Conservation (phyloP, 1,140 invertebrate genomes). For the Palaemon carinicauda region DNA sequence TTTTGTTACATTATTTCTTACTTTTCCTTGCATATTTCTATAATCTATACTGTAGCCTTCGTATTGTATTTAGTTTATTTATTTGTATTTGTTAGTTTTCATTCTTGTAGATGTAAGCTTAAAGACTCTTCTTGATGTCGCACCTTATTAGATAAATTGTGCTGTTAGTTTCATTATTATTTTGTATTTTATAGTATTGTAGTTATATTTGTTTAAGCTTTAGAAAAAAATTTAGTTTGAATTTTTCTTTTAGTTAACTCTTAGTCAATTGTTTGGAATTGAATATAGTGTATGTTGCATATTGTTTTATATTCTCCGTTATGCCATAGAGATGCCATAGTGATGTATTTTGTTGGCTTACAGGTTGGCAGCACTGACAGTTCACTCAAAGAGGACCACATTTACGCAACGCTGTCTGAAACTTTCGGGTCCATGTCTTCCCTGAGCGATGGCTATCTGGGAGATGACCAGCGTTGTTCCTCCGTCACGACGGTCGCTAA, state of each 20-base stretch:
- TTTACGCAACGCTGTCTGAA: slow-evolving; percentile 70
- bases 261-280: neutral
- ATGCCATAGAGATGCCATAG: neutral
- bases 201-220: neutral
- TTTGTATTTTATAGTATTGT: neutral
- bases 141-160: no score
- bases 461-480: slow-evolving; percentile 60
- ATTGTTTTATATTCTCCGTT: neutral
- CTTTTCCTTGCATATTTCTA: no score
- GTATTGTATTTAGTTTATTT: no score
- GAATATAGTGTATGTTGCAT: neutral
- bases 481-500: slow-evolving; percentile 75
- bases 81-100: no score
- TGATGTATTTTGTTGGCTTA: neutral
- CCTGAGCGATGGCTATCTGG: slow-evolving; percentile 58
- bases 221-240: neutral
- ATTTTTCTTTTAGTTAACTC: neutral
- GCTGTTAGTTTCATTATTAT: no score
- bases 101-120: no score
- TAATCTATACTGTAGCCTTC: no score
- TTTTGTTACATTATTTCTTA: no score
- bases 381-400: slow-evolving; percentile 64
- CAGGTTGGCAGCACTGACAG: slow-evolving; percentile 57
- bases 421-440: slow-evolving; percentile 62
- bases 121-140: no score